phyloP scores from a whole-genome alignment of 2,113 vertebrate species.

The Cynoglossus semilaevis region DNA sequence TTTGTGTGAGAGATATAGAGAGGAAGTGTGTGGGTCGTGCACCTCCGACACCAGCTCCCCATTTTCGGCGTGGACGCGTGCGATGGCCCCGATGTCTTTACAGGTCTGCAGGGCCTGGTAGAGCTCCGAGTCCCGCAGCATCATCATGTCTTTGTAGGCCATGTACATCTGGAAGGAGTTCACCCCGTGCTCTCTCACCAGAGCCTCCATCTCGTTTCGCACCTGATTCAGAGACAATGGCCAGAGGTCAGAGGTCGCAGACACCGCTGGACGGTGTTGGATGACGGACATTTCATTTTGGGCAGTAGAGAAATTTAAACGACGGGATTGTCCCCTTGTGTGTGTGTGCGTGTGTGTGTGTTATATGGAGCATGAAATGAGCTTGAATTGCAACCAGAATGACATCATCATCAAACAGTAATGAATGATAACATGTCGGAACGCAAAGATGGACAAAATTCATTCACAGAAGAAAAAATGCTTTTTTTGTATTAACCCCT shows the following conservation, averaged over 20 bases:
- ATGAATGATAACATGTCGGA: neutral
- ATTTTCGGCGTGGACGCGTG: constrained; percentile 92
- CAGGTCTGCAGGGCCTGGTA: constrained; percentile 91
- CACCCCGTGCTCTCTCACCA: constrained; percentile 93
- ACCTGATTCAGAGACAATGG: constrained; percentile 75
- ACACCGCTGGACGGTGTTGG: neutral
- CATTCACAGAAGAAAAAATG: too few relatives aligned
- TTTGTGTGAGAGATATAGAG: neutral
- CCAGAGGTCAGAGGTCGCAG: neutral
- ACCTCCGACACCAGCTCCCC: constrained; percentile 96
- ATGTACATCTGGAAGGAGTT: constrained; percentile 99
- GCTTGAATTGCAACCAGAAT: constrained; percentile 39
- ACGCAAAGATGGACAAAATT: neutral
- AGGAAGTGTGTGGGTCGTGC: constrained; percentile 4
- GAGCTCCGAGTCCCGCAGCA: constrained; percentile 94
- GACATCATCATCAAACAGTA: constrained; percentile 7
- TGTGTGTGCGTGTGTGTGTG: constrained; percentile 8
- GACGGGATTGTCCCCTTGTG: constrained; percentile 1
- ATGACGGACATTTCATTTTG: neutral
- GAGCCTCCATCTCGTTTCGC: constrained; percentile 88
- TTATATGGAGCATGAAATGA: constrained; percentile 57
- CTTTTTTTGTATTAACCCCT: too few relatives aligned
- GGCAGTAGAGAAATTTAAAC: neutral
- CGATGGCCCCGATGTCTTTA: constrained; percentile 89
- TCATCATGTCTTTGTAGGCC: constrained; percentile 96